Base-by-base conservation (phyloP, 2,797 vertebrate genomes). In the Brachymystax lenok region DNA sequence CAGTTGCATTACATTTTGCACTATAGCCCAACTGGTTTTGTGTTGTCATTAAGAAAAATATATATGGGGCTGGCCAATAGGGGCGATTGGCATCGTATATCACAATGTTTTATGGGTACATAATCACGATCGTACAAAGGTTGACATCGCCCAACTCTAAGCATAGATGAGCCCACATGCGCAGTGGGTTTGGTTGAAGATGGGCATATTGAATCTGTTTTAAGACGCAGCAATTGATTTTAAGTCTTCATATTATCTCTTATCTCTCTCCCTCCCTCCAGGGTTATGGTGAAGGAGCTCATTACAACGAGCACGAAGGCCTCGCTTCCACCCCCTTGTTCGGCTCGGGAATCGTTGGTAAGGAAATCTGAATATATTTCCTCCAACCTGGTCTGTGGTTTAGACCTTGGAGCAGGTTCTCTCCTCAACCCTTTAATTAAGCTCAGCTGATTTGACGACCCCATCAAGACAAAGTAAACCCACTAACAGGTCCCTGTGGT, bases 321-420 rank as follows among this genome's bases (percentile, higher is more conserved):
- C 88, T 97, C 74, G 87, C 94, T 75, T 93, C 96, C 0, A 93
- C 96, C 1, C 86, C 97, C 0, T 94, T 97, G 87, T 96, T 97
- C 87, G 95, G 94, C 79, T 87, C 96, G 5, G 96, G 96, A 64
- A 94, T 97, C 5, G 94, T 93, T 82, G 98, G 97, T 98, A 89
- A 90, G 91, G 79, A 30, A 67, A 67, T 30, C 27, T 28, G 27
- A 16, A 28, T 16, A 30, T 14, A 12, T 67, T 67, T 17, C 5
- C 12, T 33, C 28, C 12, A 67, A 30, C 12, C 24, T 30, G 6
- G 24, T 30, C 63, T 66, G 63, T 13, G 63, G 63, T 27, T 12
- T 24, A 28, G 19, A 59, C 17, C 4, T 59, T 10, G 64, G 27
- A 67, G 8, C 64, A 33, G 64, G 27, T 30, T 13, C 64, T 30